Base-by-base conservation (phyloP, 2,888 invertebrate species). In the Xestia xanthographa region DNA sequence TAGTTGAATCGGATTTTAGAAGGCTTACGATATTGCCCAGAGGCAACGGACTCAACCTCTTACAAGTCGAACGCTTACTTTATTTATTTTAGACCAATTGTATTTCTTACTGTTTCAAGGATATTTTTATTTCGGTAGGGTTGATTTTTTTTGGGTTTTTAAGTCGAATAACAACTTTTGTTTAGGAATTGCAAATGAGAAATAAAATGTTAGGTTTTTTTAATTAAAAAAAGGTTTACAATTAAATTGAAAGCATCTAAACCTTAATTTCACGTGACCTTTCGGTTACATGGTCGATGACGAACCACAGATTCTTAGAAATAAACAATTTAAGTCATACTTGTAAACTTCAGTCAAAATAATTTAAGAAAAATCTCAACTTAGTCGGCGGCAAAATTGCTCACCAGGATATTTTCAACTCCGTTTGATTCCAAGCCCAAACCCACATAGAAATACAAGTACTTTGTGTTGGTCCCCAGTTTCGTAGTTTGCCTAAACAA, bases 1-100 rank as follows among this genome's bases (percentile, higher is more conserved):
- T 73, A 77, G 75, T 75, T 29, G 58, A 65, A 86, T 77, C 84
- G 71, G 80, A 75, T 86, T 86, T 76, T 71, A 71, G 67, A 66
- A 75, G 73, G 80, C 48, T 83, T 77, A 80, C 84, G 70, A 45
- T 66, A 75, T 58, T 41, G 68, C 73, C 84, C 66, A 22, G 63
- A 75, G 86, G 80, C 73, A 58, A 62, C 50, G 60, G 74, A 67
- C 63, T 75, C 62, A 73, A 77, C 80, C 71, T 73, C 68, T 85
- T 76, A 65, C 48, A 68, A 75, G 62, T 66, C 68, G n/a, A 68
- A 73, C 29, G 77, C 75, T 60, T 58, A 34, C 48, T 75, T 69
- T 77, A 63, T 82, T 73, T 83, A 85, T 85, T 77, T 85, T 68
- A 65, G 65, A 50, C 9, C 81, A 77, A 63, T 72, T 79, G 74